Evolutionary conservation across 2,113 vertebrate species (phyloP), one percentile per base, ranked within the genome.

Genomic region (Patagioenas fasciata): DNA sequence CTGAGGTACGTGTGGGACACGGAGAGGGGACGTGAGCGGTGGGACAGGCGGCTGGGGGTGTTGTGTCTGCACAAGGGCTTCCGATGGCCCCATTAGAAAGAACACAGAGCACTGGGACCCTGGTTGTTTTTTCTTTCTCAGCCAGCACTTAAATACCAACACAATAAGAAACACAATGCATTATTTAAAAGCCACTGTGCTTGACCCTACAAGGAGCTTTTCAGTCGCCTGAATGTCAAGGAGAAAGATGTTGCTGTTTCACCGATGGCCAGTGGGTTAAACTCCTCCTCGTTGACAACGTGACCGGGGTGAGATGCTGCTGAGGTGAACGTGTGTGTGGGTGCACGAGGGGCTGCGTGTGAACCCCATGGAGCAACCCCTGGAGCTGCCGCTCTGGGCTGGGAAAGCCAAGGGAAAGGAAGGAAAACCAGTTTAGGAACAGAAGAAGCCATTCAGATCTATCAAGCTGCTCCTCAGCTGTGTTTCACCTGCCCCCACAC

Each of bases 171-270:
- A 85, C 86, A 51, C 4, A 53, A 79, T 91, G 70, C 80, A 73
- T 93, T 91, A 85, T 91, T 97, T 91, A 97, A 87, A 91, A 95
- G 90, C 47, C 31, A 8, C 85, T 10, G 40, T 38, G 85, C 90
- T 81, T 80, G 88, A 94, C 93, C 95, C 94, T 77, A 53, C 80
- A 70, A 95, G 90, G 92, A 95, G 82, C 85, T 93, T 86, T 87
- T 31, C 80, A 65, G 24, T 44, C 0, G 0, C 88, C 54, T 48
- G 88, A 89, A 92, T 80, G 90, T 93, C 95, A 93, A 89, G 80
- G 83, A 93, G 85, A 60, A 82, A 53, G 94, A 73, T 82, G 77
- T 8, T 64, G 40, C 82, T 67, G 72, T 67, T 90, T 44, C 77
- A 10, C 60, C n/a, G 84, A 48, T 28, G 64, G 32, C 61, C 72